A percentile compares a stretch with the other conserved stretches of the same genome.
phyloP scores from a whole-genome alignment of 2,888 invertebrate species.

The Gonocerus acuteangulatus region DNA sequence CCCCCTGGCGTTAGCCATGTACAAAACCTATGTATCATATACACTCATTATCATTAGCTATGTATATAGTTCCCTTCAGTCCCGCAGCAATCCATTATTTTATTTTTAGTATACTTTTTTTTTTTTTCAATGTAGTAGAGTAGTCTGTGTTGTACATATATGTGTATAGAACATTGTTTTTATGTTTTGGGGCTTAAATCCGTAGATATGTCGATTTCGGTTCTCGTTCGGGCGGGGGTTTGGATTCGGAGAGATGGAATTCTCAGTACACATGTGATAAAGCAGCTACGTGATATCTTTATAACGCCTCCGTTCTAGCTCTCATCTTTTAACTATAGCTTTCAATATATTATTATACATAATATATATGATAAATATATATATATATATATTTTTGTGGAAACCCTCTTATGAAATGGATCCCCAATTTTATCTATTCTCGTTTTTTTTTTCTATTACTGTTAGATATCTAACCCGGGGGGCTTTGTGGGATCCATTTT shows the following conservation, averaged over 20 bases:
- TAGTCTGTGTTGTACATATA: constrained; percentile 23
- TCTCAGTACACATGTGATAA: constrained; percentile 34
- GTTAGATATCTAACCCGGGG: constrained; percentile 9
- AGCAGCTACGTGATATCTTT: constrained; percentile 36
- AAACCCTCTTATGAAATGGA: constrained; percentile 3
- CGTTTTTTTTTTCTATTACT: background rate
- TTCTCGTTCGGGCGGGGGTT: constrained; percentile 14
- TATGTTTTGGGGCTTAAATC: constrained; percentile 9
- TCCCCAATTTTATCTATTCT: background rate
- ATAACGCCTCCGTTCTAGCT: constrained; percentile 27
- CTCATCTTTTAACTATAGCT: constrained; percentile 21
- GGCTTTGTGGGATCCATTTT: constrained; percentile 10
- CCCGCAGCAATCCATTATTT: background rate
- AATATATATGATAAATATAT: constrained; percentile 15
- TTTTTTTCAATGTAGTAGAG: constrained; percentile 17
- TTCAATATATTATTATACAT: constrained; percentile 20
- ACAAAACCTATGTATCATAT: background rate
- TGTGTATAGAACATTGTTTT: constrained; percentile 19
- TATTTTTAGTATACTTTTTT: background rate
- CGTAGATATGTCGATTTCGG: constrained; percentile 9
- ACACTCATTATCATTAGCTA: background rate
- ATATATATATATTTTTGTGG: constrained; percentile 19
- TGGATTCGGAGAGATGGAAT: background rate
- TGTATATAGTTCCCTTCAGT: background rate
- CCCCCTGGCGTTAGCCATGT: constrained; percentile 32